Evolutionary conservation across 2,888 invertebrate genomes (phyloP), one percentile per base, ranked within the genome.

Genomic region (Acheta domesticus): DNA sequence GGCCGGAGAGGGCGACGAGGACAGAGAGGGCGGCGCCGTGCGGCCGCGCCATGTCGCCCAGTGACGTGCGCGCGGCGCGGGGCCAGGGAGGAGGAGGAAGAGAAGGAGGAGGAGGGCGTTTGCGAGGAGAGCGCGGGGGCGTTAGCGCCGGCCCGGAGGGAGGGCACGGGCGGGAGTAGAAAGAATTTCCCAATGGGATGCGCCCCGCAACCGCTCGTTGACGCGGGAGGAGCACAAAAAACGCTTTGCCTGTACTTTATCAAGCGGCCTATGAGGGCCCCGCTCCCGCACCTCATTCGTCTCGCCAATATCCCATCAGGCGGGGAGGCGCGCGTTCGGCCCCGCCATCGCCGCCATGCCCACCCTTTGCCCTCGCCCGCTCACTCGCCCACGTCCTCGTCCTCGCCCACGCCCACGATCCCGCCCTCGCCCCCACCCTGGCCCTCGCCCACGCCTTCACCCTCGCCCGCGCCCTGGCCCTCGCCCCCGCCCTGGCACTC

Each of bases 171-270:
- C 14, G 62, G 62, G 62, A 62, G 62, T 19, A 62, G 62, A 62
- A 62, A 62, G 62, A 19, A 62, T 62, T 62, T 62, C 62, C 62
- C 62, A 62, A 62, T 62, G 62, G 62, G 62, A 62, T n/a, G 14
- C 62, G 62, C n/a, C 62, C 62, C 62, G 62, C n/a, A 19, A n/a
- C 62, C 14, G 62, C 62, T 62, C 62, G 62, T 62, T 62, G 62
- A 62, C 62, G 62, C 62, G n/a, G 62, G 62, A 62, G 62, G 14
- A 62, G 62, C 62, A 62, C 62, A 62, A 62, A 62, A 62, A 62
- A 62, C 62, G 62, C 62, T 62, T 62, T 62, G 62, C 62, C 62
- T 62, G 62, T 62, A 62, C 62, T 62, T 62, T 62, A 62, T 62
- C 62, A 62, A 62, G 62, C 62, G 62, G 62, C 62, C 62, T 62